Percentiles rank a stretch among this genome's conserved stretches.
phyloP scores from a whole-genome alignment of 2,797 vertebrate species.

The Momotus momota region DNA sequence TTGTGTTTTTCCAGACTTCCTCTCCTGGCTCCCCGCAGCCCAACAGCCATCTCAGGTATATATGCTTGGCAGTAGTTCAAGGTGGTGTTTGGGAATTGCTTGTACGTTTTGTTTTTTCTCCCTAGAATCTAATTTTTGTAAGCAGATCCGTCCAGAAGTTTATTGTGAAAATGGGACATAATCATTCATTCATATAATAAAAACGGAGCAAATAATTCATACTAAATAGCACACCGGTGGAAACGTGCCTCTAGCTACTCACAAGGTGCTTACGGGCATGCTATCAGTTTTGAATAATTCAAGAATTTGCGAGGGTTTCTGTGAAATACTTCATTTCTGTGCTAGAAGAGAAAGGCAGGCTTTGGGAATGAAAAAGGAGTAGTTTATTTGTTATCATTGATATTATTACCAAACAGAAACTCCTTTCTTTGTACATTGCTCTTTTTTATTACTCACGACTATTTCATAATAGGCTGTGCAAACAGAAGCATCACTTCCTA shows the following conservation, averaged over 20 bases:
- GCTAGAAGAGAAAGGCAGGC: background rate
- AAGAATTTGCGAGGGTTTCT: background rate
- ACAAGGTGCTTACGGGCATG: background rate
- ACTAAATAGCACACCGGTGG: background rate
- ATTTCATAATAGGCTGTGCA: background rate
- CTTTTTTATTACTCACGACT: background rate
- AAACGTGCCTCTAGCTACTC: background rate
- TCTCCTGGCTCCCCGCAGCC: background rate
- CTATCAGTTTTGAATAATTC: constrained; percentile 1
- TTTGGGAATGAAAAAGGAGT: background rate
- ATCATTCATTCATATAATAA: background rate
- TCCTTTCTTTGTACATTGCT: background rate
- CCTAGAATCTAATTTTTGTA: background rate
- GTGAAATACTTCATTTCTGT: background rate
- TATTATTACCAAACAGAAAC: background rate
- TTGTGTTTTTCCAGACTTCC: constrained; percentile 8
- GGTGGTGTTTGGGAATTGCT: background rate
- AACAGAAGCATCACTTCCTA: background rate
- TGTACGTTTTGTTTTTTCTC: background rate
- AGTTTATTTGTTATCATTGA: background rate
- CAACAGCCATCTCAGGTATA: background rate
- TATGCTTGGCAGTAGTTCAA: background rate
- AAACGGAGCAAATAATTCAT: background rate
- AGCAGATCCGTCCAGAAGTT: background rate
- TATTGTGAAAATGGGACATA: background rate